These are phyloP conservation scores for Salminus brasiliensis DNA, from an alignment of 2,113 vertebrate genomes.

Conservation along the genomic window DNA sequence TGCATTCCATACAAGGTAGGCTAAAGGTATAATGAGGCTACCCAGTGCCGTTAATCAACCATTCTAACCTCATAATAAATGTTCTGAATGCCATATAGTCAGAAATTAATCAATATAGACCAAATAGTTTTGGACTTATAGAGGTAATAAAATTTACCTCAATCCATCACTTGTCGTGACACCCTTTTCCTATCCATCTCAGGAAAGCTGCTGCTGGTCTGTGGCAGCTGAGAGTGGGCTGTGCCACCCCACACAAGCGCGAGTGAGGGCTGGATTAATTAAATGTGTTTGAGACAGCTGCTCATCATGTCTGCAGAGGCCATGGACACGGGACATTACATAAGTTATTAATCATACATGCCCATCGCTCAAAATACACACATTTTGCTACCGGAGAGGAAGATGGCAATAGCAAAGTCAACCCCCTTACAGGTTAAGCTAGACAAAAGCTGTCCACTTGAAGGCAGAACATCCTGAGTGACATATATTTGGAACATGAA, in stretches of 20 bases:
- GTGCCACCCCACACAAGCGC: not conserved
- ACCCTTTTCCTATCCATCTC: not conserved
- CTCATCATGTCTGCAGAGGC: slow-evolving; percentile 33
- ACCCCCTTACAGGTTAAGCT: slow-evolving; percentile 1
- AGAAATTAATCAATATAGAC: not conserved
- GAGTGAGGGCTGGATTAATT: slow-evolving; percentile 46
- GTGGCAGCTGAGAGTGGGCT: slow-evolving; percentile 3
- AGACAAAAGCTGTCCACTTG: slow-evolving; percentile 32
- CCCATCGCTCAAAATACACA: slow-evolving; percentile 11
- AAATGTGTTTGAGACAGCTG: slow-evolving; percentile 55
- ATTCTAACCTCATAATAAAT: not conserved
- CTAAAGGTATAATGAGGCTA: not conserved
- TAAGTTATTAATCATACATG: slow-evolving; percentile 48
- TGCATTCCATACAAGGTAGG: not conserved
- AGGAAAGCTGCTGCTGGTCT: not conserved
- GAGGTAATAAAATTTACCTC: not conserved
- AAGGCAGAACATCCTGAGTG: not conserved
- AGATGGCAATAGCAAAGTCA: not conserved
- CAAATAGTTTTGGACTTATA: not conserved
- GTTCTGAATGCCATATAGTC: not conserved
- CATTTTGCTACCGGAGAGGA: not conserved
- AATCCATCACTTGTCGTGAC: not conserved
- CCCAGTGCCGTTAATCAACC: not conserved
- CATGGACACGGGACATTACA: slow-evolving; percentile 32
- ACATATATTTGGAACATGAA: not conserved